phyloP scores from a whole-genome alignment of 1,140 invertebrate genomes.

The Vanessa atalanta region DNA sequence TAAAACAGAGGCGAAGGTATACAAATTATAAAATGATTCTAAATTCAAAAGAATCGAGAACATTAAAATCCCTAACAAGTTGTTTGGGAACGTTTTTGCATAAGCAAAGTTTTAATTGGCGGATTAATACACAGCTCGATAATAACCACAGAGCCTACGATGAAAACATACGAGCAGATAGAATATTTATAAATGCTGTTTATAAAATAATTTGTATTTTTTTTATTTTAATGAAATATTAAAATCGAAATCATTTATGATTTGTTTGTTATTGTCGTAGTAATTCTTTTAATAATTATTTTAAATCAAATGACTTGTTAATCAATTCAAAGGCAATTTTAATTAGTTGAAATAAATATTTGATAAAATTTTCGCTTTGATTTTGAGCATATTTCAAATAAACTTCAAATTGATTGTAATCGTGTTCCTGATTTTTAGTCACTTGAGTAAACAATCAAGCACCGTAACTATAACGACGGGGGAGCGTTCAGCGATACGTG shows the following conservation, averaged over 20 bases:
- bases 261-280: not conserved
- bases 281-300: no score
- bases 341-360: no score
- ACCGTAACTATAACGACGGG: conserved; percentile 9
- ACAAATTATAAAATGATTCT: conserved; percentile 16
- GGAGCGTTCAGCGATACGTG: conserved; percentile 1
- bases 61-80: conserved; percentile 55
- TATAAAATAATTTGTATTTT: not conserved
- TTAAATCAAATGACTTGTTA: no score
- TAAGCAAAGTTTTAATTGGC: conserved; percentile 69
- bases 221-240: not conserved
- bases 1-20: conserved; percentile 42
- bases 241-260: not conserved
- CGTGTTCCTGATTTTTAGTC: not conserved
- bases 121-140: conserved; percentile 61
- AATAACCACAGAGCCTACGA: conserved; percentile 48
- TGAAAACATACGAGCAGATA: conserved; percentile 38
- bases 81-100: conserved; percentile 61
- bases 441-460: not conserved
- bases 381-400: not conserved
- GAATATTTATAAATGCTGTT: not conserved
- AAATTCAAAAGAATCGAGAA: conserved; percentile 52
- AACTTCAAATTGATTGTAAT: not conserved
- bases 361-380: no score
- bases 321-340: no score